These are phyloP conservation scores for Diplodus sargus DNA, from an alignment of 2,797 vertebrate genomes.

Conservation along the genomic window DNA sequence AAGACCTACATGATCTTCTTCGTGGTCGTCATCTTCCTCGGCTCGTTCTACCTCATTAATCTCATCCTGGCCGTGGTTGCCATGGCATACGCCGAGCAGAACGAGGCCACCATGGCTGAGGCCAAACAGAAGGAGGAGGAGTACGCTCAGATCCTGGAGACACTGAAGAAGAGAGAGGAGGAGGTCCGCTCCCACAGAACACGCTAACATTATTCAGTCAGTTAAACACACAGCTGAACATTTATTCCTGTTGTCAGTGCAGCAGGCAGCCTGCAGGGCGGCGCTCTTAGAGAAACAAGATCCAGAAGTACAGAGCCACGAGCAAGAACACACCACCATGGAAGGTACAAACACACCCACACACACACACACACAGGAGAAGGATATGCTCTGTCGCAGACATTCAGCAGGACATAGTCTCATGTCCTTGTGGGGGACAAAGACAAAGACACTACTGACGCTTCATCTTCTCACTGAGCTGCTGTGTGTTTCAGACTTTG, in stretches of 20 bases:
- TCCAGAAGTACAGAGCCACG: constrained; percentile 20
- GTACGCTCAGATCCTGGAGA: constrained; percentile 90
- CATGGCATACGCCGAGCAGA: constrained; percentile 96
- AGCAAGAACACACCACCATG: constrained; percentile 52
- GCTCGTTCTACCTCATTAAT: constrained; percentile 98
- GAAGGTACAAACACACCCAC: constrained; percentile 60
- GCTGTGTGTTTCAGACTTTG: constrained; percentile 84
- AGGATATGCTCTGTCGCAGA: no score
- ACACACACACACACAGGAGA: no score
- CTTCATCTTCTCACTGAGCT: not conserved
- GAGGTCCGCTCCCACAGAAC: constrained; percentile 52
- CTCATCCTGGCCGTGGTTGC: constrained; percentile 97
- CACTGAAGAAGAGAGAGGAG: constrained; percentile 87
- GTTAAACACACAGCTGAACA: not conserved
- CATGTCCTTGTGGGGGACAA: no score
- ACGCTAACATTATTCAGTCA: no score
- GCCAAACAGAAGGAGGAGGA: constrained; percentile 93
- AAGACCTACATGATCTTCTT: constrained; percentile 99
- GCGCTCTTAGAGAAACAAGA: constrained; percentile 57
- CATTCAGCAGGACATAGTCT: no score
- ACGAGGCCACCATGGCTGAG: constrained; percentile 88
- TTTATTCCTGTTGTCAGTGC: constrained; percentile 15
- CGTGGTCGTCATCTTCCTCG: constrained; percentile 94
- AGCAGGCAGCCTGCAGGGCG: constrained; percentile 53
- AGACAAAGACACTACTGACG: no score